Conservation (phyloP, 2,888 invertebrate genomes). For the Hemistola chrysoprasaria region DNA sequence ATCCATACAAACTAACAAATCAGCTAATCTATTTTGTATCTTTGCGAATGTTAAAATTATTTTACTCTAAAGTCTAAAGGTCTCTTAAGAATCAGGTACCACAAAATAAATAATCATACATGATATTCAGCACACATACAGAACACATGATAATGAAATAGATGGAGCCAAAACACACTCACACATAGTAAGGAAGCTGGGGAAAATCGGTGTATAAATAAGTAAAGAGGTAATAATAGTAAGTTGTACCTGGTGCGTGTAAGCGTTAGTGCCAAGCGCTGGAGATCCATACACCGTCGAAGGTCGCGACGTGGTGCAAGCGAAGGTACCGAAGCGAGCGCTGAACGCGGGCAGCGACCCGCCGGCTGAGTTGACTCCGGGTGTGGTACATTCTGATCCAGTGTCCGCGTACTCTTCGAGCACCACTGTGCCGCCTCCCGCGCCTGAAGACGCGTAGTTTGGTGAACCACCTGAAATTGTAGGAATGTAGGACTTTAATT, state of each 20-base stretch:
- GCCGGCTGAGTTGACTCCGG: slow-evolving; percentile 44
- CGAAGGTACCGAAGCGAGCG: slow-evolving; percentile 76
- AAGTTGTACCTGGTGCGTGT: slow-evolving; percentile 52
- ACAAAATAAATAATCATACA: no score
- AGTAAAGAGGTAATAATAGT: no score
- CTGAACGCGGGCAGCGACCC: slow-evolving; percentile 79
- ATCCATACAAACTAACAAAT: no score
- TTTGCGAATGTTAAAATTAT: no score
- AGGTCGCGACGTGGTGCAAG: slow-evolving; percentile 51
- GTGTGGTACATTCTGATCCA: slow-evolving; percentile 16
- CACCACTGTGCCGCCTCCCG: slow-evolving; percentile 39
- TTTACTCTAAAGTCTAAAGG: no score
- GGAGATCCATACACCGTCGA: slow-evolving; percentile 54
- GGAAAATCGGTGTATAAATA: no score
- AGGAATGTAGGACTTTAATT: neutral
- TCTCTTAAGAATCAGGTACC: no score
- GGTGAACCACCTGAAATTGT: slow-evolving; percentile 56
- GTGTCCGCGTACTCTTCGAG: slow-evolving; percentile 43
- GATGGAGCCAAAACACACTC: no score
- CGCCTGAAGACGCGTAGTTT: slow-evolving; percentile 42
- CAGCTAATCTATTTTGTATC: no score
- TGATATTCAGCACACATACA: no score
- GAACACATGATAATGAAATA: no score
- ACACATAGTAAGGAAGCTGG: no score
- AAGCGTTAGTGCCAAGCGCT: slow-evolving; percentile 46